These are phyloP conservation scores for Pithys albifrons DNA, from an alignment of 2,113 vertebrate genomes.

Conservation along the genomic window DNA sequence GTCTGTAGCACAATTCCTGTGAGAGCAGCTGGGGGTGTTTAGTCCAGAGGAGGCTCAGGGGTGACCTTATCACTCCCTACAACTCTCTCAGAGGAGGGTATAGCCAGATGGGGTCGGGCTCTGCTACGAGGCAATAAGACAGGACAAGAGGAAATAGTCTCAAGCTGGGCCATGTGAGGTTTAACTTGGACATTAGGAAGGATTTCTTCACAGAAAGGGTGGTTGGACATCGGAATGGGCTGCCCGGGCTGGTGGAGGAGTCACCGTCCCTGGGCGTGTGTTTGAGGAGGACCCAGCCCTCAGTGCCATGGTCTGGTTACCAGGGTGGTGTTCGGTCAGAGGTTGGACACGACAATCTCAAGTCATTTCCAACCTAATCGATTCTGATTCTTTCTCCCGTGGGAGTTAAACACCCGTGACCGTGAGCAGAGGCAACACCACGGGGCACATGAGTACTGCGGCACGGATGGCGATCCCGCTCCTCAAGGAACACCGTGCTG, in stretches of 20 bases:
- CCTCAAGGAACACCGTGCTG: rapidly evolving
- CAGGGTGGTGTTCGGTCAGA: neutral
- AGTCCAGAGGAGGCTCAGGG: neutral
- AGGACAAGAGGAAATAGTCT: neutral
- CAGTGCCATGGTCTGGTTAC: no score
- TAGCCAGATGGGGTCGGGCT: rapidly evolving
- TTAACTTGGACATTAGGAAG: no score
- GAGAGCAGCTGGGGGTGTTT: neutral
- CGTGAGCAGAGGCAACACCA: rapidly evolving
- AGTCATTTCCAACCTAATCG: neutral
- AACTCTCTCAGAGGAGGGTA: neutral
- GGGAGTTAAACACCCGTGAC: neutral
- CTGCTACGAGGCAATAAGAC: neutral
- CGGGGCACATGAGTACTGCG: rapidly evolving
- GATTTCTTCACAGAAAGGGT: neutral
- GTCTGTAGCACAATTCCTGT: neutral
- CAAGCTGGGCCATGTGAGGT: no score
- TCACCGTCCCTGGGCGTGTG: neutral
- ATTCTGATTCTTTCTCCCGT: neutral
- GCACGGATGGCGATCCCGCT: rapidly evolving
- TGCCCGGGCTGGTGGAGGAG: no score
- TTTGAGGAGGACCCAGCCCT: neutral
- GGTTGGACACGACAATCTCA: neutral
- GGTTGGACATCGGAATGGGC: neutral
- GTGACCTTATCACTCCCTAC: neutral